Base-by-base conservation (phyloP, 2,888 invertebrate genomes). In the Scaptomyza parva region DNA sequence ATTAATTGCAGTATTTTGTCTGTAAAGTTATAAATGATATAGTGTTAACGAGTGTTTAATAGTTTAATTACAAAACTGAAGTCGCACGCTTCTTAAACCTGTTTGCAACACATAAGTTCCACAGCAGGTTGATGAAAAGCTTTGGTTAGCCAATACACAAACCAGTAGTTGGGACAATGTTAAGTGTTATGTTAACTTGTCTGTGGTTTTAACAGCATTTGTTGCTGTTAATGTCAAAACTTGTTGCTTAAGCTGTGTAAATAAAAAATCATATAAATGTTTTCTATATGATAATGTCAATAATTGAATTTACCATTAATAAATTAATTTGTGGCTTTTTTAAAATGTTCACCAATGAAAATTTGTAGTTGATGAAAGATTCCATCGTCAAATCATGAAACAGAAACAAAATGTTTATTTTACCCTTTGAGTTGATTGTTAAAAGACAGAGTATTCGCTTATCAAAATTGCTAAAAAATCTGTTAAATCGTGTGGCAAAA, bases 101-200 rank as follows among this genome's bases (percentile, higher is more conserved):
- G 62, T 52, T 35, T 24, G 44, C n/a, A 41, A 35, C 2, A 75
- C 48, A 75, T 52, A 47, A 0, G 22, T 35, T 74, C 75, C 75
- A 76, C 65, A 30, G 3, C 18, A 4, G 22, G 2, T 8, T 1
- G 17, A n/a, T 39, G 20, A 7, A 26, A 73, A 79, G 80, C 80
- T 76, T 41, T 18, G 1, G 0, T 1, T 63, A 77, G 53, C 8
- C 24, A 0, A 54, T 28, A 28, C 77, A 70, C 65, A 12, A 76
- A 62, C 77, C 77, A 5, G 0, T 1, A 0, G 6, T 77, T 77
- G 77, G 80, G 78, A 74, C 78, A 63, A 1, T 22, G 12, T 7
- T n/a, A n/a, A 4, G 14, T n/a, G 9, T 2, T 1, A n/a, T 20
- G 17, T 33, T 7, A n/a, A 2, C 9, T n/a, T n/a, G n/a, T n/a